phyloP scores from a whole-genome alignment of 2,888 invertebrate species.

The Apamea sordens region DNA sequence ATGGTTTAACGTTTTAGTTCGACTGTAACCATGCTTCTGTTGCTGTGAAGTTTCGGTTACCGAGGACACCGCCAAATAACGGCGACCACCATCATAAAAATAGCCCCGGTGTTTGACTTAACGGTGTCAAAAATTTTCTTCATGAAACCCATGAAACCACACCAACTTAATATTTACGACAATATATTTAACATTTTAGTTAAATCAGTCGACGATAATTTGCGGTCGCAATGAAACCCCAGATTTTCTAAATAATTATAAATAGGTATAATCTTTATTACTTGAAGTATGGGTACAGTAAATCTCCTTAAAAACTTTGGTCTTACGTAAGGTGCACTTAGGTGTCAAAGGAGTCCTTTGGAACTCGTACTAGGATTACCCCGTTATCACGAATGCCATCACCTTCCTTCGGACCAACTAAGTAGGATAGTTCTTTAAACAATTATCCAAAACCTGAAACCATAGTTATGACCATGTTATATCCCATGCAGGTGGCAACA shows the following conservation, averaged over 20 bases:
- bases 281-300: no score
- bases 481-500: slow-evolving; percentile 90
- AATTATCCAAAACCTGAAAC: background rate
- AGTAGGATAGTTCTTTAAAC: no score
- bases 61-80: no score
- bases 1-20: background rate
- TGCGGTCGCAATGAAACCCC: background rate
- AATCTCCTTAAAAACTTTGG: no score
- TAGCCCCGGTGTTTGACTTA: no score
- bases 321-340: no score
- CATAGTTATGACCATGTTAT: background rate
- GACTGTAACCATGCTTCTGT: background rate
- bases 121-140: background rate
- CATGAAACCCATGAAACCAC: background rate
- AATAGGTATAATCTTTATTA: no score
- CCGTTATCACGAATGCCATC: no score
- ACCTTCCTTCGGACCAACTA: no score
- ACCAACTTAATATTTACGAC: background rate
- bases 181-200: background rate
- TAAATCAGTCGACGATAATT: background rate
- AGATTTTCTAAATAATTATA: no score
- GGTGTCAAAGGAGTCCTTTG: no score
- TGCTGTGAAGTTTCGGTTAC: background rate
- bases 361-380: no score
- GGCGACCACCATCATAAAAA: background rate